Evolutionary conservation across 2,888 invertebrate species (phyloP), one percentile per base, ranked within the genome.

Genomic region (Disparrhopalites patrizii): DNA sequence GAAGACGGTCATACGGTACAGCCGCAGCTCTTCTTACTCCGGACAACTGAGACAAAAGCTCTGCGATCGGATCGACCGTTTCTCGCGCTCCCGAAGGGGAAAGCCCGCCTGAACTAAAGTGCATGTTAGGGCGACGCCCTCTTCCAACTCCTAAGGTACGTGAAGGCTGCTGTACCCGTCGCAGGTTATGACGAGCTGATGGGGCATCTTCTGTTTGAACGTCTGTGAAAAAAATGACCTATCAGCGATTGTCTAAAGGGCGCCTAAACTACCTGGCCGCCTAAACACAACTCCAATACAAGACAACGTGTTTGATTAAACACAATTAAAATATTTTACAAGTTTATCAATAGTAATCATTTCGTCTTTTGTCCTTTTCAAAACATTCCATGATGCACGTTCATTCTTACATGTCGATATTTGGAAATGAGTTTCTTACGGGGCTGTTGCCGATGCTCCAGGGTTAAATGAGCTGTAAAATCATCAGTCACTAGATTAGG

Each of bases 401-500:
- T n/a, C n/a, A n/a, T n/a, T 47, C 47, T 36, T 36, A 36, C 7
- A 7, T 13, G 30, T 20, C 58, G 56, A 50, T 27, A 50, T 27
- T 13, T 58, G 15, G 38, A 18, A 65, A 20, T 47, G 57, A 55
- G 54, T 43, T 28, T 27, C 66, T 95, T 95, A 80, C 94, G 84
- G 76, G 76, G 76, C 77, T 89, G 89, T 78, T 87, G 87, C 77
- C 93, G 87, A 82, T 98, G 98, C 80, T 97, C 96, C 76, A 95
- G 82, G 70, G 92, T 90, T 78, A 98, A 86, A 84, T 98, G 98
- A 77, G 93, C 91, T 74, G 93, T 90, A 82, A 98, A 93, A 84
- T 98, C 97, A 83, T 97, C 96, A 72, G 96, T 96, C 81, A 96
- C 92, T 79, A 94, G 88, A 83, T 97, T 97, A 69, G 96, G 96